These are phyloP conservation scores for Siniperca undulata DNA, from an alignment of 2,797 vertebrate species.

Conservation along the genomic window DNA sequence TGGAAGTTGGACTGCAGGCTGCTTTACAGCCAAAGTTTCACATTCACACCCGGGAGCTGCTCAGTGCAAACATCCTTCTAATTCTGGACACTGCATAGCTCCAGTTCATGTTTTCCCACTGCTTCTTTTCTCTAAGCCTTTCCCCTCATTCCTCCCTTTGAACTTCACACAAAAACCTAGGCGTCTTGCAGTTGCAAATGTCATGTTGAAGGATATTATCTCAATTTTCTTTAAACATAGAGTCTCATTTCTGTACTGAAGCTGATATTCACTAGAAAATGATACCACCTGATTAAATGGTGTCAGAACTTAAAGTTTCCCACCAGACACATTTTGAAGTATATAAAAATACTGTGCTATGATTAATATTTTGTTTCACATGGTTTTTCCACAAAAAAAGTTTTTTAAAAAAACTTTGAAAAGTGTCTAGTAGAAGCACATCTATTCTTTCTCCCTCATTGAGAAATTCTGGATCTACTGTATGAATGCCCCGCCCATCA, in stretches of 20 bases:
- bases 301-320: too few relatives aligned
- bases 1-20: background rate
- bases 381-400: too few relatives aligned
- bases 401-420: too few relatives aligned
- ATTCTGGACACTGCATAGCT: background rate
- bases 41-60: background rate
- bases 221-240: conserved; percentile 22
- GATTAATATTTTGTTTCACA: too few relatives aligned
- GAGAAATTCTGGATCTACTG: too few relatives aligned
- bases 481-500: too few relatives aligned
- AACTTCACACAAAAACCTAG: background rate
- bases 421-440: too few relatives aligned
- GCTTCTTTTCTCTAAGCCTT: background rate
- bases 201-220: conserved; percentile 31
- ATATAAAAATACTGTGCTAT: too few relatives aligned
- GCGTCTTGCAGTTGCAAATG: conserved; percentile 21
- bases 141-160: background rate
- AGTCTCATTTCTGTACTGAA: background rate
- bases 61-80: background rate
- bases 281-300: background rate
- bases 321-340: too few relatives aligned
- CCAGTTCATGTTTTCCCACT: background rate
- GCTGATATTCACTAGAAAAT: conserved; percentile 39
- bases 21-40: background rate
- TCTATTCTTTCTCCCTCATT: too few relatives aligned